phyloP scores from a whole-genome alignment of 2,797 vertebrate species.

The Natrix natrix region DNA sequence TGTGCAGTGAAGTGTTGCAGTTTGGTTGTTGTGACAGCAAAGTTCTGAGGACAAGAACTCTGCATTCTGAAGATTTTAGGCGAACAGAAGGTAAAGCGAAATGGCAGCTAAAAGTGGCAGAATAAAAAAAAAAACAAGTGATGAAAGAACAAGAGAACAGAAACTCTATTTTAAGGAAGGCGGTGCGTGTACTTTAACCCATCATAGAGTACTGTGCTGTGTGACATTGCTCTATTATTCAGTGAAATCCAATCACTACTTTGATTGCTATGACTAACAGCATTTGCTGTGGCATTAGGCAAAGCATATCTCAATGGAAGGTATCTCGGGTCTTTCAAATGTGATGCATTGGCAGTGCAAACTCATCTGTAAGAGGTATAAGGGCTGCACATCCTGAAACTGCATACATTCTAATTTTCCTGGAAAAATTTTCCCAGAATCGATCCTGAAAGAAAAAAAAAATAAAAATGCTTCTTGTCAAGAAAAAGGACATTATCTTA shows the following conservation, averaged over 20 bases:
- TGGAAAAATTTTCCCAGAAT: neutral
- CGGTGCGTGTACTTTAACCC: neutral
- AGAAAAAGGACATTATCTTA: neutral
- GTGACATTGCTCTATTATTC: conserved; percentile 18
- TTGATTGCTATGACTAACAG: neutral
- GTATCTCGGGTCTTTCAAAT: neutral
- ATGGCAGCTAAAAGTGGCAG: neutral
- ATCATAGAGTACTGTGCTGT: neutral
- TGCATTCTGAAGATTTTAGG: neutral
- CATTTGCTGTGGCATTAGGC: neutral
- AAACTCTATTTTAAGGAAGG: conserved; percentile 14
- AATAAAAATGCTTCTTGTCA: neutral
- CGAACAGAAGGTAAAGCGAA: neutral
- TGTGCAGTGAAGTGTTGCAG: neutral
- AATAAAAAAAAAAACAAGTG: neutral
- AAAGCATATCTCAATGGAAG: neutral
- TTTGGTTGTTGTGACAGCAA: neutral
- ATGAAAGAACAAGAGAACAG: neutral
- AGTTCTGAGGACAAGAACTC: neutral
- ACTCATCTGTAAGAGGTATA: neutral
- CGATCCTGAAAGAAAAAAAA: neutral
- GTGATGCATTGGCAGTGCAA: neutral
- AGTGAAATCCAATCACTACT: conserved; percentile 4
- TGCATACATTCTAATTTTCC: neutral
- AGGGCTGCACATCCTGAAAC: neutral